phyloP scores from a whole-genome alignment of 2,888 invertebrate species.

The Agrochola litura region DNA sequence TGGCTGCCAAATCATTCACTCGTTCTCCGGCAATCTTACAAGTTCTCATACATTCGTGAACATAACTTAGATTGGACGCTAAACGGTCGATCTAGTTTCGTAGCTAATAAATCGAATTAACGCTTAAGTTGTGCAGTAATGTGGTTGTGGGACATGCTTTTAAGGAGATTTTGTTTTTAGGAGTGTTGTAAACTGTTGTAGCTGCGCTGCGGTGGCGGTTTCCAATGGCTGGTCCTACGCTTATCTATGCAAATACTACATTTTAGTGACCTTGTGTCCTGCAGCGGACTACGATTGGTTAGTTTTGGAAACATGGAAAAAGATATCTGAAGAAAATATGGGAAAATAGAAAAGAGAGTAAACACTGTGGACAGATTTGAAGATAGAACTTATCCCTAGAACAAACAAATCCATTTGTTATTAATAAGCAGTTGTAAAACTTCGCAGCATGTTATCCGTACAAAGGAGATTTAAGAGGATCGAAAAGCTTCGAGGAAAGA shows the following conservation, averaged over 20 bases:
- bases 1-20: conserved; percentile 66
- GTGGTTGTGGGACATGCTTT: conserved; percentile 13
- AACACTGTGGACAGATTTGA: background rate
- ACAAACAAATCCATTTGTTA: background rate
- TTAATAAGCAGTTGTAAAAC: background rate
- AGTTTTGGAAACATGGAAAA: background rate
- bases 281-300: background rate
- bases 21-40: conserved; percentile 58
- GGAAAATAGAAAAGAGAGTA: background rate
- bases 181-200: background rate
- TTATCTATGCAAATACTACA: background rate
- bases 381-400: background rate
- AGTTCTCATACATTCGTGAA: conserved; percentile 60
- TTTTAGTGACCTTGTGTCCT: background rate
- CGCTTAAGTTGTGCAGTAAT: conserved; percentile 48
- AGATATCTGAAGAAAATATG: background rate
- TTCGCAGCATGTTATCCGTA: background rate
- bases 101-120: conserved; percentile 74
- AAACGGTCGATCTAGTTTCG: conserved; percentile 69
- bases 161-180: conserved; percentile 41
- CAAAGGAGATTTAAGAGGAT: background rate
- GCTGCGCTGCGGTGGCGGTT: too few species aligned
- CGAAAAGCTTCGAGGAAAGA: background rate
- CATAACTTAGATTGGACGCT: conserved; percentile 64
- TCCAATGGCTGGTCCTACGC: background rate